Evolutionary conservation across 2,888 invertebrate genomes (phyloP).

Genomic region (Hedya salicella): DNA sequence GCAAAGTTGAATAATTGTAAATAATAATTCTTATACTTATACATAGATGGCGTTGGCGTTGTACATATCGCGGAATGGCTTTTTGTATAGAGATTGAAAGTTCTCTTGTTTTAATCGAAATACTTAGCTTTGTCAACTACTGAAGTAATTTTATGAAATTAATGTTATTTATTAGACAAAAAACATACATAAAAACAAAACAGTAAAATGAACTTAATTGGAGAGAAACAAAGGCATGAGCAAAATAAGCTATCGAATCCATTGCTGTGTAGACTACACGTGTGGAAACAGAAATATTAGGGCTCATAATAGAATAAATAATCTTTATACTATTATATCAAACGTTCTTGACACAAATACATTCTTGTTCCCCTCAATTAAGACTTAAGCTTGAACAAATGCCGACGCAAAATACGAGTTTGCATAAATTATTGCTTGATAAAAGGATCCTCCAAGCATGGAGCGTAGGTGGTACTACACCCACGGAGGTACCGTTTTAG

Average conservation of each 20-base stretch:
- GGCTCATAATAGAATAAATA: constrained; percentile 14
- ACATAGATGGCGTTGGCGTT: too few relatives aligned
- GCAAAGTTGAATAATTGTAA: too few relatives aligned
- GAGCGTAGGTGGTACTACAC: constrained; percentile 27
- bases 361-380: neutral
- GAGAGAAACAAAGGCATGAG: neutral
- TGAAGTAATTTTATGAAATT: too few relatives aligned
- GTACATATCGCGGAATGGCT: too few relatives aligned
- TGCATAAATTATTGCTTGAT: constrained; percentile 1
- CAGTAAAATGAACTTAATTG: neutral
- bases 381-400: neutral
- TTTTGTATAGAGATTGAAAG: too few relatives aligned
- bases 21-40: too few relatives aligned
- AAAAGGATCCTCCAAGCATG: neutral
- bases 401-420: neutral
- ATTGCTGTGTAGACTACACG: neutral
- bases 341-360: neutral
- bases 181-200: too few relatives aligned
- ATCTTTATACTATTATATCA: neutral
- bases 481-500: constrained; percentile 13
- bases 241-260: neutral
- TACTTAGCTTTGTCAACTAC: too few relatives aligned
- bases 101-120: too few relatives aligned
- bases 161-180: too few relatives aligned
- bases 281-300: constrained; percentile 22